phyloP scores from a whole-genome alignment of 2,888 invertebrate genomes.

The Pyralis farinalis region DNA sequence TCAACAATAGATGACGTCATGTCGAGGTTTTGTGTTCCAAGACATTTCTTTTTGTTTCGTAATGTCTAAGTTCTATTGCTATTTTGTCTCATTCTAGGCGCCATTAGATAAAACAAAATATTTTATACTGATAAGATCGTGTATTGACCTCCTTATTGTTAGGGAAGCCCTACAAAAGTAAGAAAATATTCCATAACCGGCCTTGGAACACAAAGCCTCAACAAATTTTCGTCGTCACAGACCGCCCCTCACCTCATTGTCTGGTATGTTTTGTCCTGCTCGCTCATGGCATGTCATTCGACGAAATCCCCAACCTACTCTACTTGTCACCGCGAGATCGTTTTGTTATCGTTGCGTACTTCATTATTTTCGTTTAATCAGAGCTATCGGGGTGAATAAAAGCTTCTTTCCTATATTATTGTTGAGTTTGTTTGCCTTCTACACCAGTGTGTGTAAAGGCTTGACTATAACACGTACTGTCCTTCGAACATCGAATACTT shows the following conservation, averaged over 20 bases:
- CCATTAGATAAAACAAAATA: neutral
- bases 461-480: constrained; percentile 5
- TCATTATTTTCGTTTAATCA: constrained; percentile 59
- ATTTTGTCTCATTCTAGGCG: neutral
- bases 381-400: constrained; percentile 46
- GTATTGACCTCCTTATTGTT: too few relatives aligned
- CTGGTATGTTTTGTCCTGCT: neutral
- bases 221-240: constrained; percentile 35
- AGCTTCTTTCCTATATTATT: constrained; percentile 47
- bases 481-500: constrained; percentile 10
- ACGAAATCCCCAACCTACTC: constrained; percentile 19
- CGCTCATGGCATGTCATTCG: constrained; percentile 39
- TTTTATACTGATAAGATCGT: too few relatives aligned
- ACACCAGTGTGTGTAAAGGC: constrained; percentile 80
- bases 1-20: constrained; percentile 34
- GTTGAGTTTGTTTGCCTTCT: constrained; percentile 60
- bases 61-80: constrained; percentile 26
- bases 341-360: constrained; percentile 71
- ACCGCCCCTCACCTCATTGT: too few relatives aligned
- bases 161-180: neutral
- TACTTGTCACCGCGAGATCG: constrained; percentile 63
- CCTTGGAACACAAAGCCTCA: constrained; percentile 73
- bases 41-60: constrained; percentile 11
- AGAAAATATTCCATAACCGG: neutral
- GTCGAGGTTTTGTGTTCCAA: constrained; percentile 73